These are phyloP conservation scores for Eulithis prunata DNA, from an alignment of 2,888 invertebrate genomes.

Conservation along the genomic window DNA sequence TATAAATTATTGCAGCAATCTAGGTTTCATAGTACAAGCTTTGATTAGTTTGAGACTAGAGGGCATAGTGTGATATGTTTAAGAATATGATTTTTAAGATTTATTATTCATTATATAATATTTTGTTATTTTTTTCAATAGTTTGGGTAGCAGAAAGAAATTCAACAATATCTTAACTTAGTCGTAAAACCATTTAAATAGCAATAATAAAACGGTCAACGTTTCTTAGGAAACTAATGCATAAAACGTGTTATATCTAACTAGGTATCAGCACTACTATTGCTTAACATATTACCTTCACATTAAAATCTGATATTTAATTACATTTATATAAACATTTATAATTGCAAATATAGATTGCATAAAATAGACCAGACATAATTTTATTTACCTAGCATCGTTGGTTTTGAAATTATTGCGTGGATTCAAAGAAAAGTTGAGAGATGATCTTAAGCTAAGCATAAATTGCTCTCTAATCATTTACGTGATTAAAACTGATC, in stretches of 20 bases:
- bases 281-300: slow-evolving; percentile 55
- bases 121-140: too few relatives aligned
- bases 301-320: slow-evolving; percentile 35
- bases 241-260: slow-evolving; percentile 56
- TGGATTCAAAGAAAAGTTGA: too few relatives aligned
- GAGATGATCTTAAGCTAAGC: not conserved
- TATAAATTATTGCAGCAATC: too few relatives aligned
- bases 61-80: too few relatives aligned
- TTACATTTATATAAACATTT: slow-evolving; percentile 17
- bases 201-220: not conserved
- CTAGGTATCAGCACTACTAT: slow-evolving; percentile 56
- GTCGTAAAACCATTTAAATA: not conserved
- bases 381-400: not conserved
- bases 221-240: slow-evolving; percentile 24
- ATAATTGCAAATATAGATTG: slow-evolving; percentile 4
- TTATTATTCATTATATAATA: too few relatives aligned
- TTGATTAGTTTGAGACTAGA: too few relatives aligned
- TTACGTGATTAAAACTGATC: not conserved
- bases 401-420: too few relatives aligned
- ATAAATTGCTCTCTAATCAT: slow-evolving; percentile 4
- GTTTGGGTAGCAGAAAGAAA: too few relatives aligned
- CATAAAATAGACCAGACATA: not conserved
- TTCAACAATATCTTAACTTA: too few relatives aligned
- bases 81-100: too few relatives aligned
- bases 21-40: too few relatives aligned